Evolutionary conservation across 2,888 invertebrate genomes (phyloP), one percentile per base, ranked within the genome.

Genomic region (Myopa testacea): DNA sequence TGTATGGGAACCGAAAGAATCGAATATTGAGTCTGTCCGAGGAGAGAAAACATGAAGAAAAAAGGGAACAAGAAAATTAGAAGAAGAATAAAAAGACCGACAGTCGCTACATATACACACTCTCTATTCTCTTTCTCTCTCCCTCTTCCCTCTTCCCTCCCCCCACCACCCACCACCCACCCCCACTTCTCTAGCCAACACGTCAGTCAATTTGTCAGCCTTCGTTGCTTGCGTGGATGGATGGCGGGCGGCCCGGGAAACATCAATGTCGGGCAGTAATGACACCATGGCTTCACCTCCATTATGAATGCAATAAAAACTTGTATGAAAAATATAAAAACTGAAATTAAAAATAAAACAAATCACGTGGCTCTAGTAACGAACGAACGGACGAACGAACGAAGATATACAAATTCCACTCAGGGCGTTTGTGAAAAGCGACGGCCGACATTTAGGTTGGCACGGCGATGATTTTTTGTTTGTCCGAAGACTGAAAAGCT

Each of bases 161-260:
- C 26, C 7, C 7, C 60, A n/a, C 60, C 7, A 8, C 60, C 19
- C 7, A 60, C 26, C 4, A 6, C 19, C 63, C n/a, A n/a, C n/a
- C n/a, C n/a, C n/a, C n/a, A n/a, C n/a, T n/a, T n/a, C 26, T 26
- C 26, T 26, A 1, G 26, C 26, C 26, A 26, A 26, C 85, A 84
- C 83, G 84, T 84, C 85, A 86, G 86, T 86, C 86, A 85, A 85
- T 85, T 85, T 85, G 85, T 83, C 85, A 85, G 55, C 5, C 55
- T 52, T 34, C 6, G 5, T 55, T 55, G n/a, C 40, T 63, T 1
- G 65, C 5, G 4, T 14, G 12, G 19, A 60, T 12, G 65, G 3
- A 55, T 37, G 37, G 12, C 38, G 37, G 65, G 37, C 65, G 34
- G 65, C 16, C 38, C 8, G 38, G 4, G n/a, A 55, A 5, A 16